Conservation (phyloP, 1,140 invertebrate species). For the Thalassaphorura encarpata region DNA sequence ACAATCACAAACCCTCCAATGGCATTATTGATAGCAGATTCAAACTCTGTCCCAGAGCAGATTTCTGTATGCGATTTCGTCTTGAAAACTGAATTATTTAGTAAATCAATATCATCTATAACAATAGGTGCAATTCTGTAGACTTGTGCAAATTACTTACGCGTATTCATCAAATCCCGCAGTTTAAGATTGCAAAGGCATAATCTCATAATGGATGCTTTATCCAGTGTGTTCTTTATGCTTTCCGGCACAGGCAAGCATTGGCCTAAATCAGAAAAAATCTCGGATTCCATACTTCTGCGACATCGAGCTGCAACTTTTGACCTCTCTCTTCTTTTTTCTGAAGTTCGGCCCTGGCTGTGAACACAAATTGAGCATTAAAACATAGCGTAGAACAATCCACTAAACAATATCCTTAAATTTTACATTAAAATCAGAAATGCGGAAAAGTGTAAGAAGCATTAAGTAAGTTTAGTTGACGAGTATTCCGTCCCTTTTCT, state of each 20-base stretch:
- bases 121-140: neutral
- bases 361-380: no score
- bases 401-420: no score
- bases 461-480: no score
- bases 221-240: neutral
- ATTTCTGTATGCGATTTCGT: no score
- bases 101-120: neutral
- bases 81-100: no score
- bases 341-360: no score
- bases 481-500: no score
- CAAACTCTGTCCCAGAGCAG: no score
- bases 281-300: neutral
- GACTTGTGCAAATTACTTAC: neutral
- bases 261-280: neutral
- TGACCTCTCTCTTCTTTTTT: neutral
- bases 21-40: neutral
- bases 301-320: neutral
- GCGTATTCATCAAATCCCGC: neutral
- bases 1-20: neutral
- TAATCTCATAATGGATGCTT: neutral
- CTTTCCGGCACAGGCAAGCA: neutral
- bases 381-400: no score
- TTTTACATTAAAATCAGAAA: no score
- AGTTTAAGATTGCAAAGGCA: neutral
- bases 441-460: no score